A percentile compares a stretch with the other conserved stretches of the same genome.
Conservation (phyloP, 2,888 invertebrate genomes). For the Polymixis flavicincta region DNA sequence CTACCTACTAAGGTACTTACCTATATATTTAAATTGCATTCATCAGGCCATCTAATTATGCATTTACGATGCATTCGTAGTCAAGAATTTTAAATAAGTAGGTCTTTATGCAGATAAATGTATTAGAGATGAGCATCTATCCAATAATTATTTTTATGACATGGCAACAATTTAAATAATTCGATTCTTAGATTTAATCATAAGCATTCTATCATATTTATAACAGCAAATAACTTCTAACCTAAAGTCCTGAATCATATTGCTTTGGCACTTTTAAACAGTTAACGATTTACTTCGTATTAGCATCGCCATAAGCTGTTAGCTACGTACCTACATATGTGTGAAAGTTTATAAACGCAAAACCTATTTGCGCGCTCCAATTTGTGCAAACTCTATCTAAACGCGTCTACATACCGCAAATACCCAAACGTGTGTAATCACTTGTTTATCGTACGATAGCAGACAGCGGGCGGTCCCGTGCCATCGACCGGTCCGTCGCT, state of each 20-base stretch:
- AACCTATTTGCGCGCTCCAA: constrained; percentile 31
- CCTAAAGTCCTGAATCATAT: too few species aligned
- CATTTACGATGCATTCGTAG: constrained; percentile 33
- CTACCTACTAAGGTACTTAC: background rate
- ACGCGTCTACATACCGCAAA: constrained; percentile 40
- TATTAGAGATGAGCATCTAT: constrained; percentile 3
- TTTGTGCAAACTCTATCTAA: constrained; percentile 16
- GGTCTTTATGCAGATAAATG: constrained; percentile 12
- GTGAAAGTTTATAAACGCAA: background rate
- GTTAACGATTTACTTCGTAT: background rate
- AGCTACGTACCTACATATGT: background rate
- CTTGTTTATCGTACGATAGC: constrained; percentile 67
- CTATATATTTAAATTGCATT: constrained; percentile 12
- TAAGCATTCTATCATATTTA: background rate
- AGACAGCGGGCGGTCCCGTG: constrained; percentile 67
- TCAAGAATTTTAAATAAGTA: constrained; percentile 19
- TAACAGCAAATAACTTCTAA: background rate
- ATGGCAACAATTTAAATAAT: constrained; percentile 15
- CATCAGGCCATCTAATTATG: constrained; percentile 1
- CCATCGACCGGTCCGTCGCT: constrained; percentile 78
- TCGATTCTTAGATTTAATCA: background rate
- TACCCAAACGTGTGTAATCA: constrained; percentile 59
- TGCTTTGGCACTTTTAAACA: background rate
- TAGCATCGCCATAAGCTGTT: background rate
- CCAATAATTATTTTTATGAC: background rate